phyloP scores from a whole-genome alignment of 2,888 invertebrate species.

The Minunthozetes semirufus region DNA sequence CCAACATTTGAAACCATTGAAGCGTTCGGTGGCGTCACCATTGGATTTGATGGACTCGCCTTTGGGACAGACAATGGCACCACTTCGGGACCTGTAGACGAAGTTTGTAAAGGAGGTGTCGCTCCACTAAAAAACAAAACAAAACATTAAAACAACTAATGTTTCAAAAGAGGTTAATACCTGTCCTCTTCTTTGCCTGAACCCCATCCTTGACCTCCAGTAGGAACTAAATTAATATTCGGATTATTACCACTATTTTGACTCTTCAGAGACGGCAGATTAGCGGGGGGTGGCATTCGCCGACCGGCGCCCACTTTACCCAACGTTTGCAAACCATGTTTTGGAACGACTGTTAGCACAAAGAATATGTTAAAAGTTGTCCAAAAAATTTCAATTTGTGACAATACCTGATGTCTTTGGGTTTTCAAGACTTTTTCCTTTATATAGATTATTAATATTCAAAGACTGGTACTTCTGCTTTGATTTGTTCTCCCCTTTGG shows the following conservation, averaged over 20 bases:
- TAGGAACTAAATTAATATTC: constrained; percentile 68
- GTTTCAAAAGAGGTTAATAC: not conserved
- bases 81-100: constrained; percentile 3
- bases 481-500: constrained; percentile 70
- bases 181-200: constrained; percentile 41
- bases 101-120: constrained; percentile 30
- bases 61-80: not conserved
- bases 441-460: constrained; percentile 96
- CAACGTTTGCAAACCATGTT: constrained; percentile 99
- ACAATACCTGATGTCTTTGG: constrained; percentile 49
- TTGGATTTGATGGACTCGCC: not conserved
- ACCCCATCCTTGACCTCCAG: constrained; percentile 73
- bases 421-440: constrained; percentile 54
- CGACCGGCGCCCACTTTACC: constrained; percentile 97
- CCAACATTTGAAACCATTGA: constrained; percentile 23
- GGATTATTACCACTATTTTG: constrained; percentile 68
- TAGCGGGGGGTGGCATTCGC: constrained; percentile 84
- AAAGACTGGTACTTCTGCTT: constrained; percentile 76
- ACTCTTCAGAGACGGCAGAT: constrained; percentile 86
- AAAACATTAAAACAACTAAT: not conserved
- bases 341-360: constrained; percentile 61
- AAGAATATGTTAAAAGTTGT: not conserved
- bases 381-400: not conserved
- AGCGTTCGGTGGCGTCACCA: constrained; percentile 9
- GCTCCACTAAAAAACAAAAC: not conserved